Percentiles rank a stretch among this genome's conserved stretches.
phyloP scores from a whole-genome alignment of 2,888 invertebrate genomes.

The Lagria hirta region DNA sequence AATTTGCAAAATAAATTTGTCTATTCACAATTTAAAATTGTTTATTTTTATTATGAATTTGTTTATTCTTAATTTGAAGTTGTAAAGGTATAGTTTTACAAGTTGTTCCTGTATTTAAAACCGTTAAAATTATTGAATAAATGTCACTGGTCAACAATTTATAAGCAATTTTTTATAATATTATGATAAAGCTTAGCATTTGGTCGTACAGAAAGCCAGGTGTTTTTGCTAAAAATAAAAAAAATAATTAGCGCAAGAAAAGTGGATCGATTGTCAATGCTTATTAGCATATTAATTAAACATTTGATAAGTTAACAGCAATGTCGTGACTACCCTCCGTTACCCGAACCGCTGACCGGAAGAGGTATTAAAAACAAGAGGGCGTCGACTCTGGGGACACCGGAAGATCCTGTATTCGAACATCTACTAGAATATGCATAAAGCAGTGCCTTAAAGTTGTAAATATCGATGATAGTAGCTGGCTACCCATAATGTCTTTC shows the following conservation, averaged over 20 bases:
- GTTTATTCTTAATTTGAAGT: too few relatives aligned
- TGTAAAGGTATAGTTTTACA: too few relatives aligned
- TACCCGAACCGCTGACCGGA: slow-evolving; percentile 22
- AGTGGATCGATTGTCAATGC: slow-evolving; percentile 17
- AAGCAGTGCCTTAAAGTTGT: slow-evolving; percentile 10
- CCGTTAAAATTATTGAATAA: too few relatives aligned
- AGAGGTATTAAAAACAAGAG: slow-evolving; percentile 23
- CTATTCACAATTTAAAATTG: too few relatives aligned
- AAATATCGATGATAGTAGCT: background rate
- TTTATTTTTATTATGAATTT: too few relatives aligned
- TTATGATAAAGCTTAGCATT: too few relatives aligned
- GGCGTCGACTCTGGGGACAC: slow-evolving; percentile 24
- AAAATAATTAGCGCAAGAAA: background rate
- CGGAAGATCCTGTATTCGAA: slow-evolving; percentile 23
- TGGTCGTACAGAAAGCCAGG: too few relatives aligned
- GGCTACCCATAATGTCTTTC: slow-evolving; percentile 4
- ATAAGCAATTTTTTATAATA: too few relatives aligned
- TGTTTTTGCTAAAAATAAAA: too few relatives aligned
- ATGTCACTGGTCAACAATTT: too few relatives aligned
- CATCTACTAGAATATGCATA: slow-evolving; percentile 12
- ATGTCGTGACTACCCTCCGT: slow-evolving; percentile 21
- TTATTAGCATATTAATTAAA: slow-evolving; percentile 21
- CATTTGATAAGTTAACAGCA: slow-evolving; percentile 14
- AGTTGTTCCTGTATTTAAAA: too few relatives aligned
- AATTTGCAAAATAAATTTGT: too few relatives aligned